These are phyloP conservation scores for Malthinus flaveolus DNA, from an alignment of 2,888 invertebrate species.

Conservation along the genomic window DNA sequence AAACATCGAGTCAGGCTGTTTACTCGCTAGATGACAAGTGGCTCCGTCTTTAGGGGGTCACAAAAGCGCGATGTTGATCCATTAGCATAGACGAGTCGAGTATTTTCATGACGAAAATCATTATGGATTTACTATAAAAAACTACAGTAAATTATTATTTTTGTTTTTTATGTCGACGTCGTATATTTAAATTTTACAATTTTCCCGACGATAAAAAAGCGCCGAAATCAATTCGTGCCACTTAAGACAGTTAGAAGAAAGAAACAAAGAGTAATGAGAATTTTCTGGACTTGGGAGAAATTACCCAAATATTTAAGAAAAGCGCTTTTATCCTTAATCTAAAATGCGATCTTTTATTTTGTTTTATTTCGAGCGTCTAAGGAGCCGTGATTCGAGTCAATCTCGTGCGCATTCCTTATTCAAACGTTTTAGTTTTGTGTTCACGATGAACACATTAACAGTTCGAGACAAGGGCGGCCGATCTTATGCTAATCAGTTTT, in stretches of 20 bases:
- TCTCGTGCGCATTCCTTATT: slow-evolving; percentile 39
- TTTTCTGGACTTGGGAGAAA: slow-evolving; percentile 46
- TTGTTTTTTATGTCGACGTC: not conserved
- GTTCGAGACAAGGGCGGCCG: slow-evolving; percentile 45
- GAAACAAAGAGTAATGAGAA: slow-evolving; percentile 38
- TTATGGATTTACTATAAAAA: slow-evolving; percentile 36
- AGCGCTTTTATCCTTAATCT: slow-evolving; percentile 46
- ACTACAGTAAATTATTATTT: slow-evolving; percentile 13
- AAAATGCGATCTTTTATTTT: slow-evolving; percentile 49
- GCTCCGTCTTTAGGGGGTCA: slow-evolving; percentile 43
- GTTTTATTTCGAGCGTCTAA: slow-evolving; percentile 42
- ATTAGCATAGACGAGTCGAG: slow-evolving; percentile 43
- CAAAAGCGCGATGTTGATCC: slow-evolving; percentile 40
- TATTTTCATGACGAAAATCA: slow-evolving; percentile 35
- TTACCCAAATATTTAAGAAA: slow-evolving; percentile 44
- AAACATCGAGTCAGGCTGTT: slow-evolving; percentile 52
- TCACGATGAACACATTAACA: slow-evolving; percentile 50
- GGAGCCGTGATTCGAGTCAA: slow-evolving; percentile 41
- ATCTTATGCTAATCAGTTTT: slow-evolving; percentile 48
- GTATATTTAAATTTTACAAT: no score
- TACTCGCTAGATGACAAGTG: slow-evolving; percentile 51
- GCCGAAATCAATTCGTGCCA: not conserved
- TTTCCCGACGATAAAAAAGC: no score
- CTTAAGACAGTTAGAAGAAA: slow-evolving; percentile 9
- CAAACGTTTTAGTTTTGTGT: slow-evolving; percentile 32